Evolutionary conservation across 2,113 vertebrate species (phyloP).

Genomic region (Cepphus grylle): DNA sequence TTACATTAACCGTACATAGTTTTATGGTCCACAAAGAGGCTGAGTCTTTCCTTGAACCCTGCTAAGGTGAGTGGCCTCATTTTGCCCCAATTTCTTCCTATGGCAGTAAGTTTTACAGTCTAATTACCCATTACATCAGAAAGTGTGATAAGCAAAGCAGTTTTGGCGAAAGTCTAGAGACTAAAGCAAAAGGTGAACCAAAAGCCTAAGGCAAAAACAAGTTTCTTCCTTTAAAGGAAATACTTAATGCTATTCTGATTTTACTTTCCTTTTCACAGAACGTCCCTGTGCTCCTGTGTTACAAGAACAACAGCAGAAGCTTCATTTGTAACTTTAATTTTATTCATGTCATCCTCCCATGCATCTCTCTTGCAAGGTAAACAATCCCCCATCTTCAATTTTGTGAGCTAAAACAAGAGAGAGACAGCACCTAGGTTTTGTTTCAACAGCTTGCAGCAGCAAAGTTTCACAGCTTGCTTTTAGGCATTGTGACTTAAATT

Average conservation of each 20-base stretch:
- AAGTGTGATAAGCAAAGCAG: not conserved
- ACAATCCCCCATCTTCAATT: not conserved
- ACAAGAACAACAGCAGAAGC: not conserved
- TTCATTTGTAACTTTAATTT: not conserved
- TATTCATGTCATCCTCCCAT: not conserved
- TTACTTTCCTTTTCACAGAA: not conserved
- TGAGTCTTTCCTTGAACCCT: not conserved
- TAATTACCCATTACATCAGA: not conserved
- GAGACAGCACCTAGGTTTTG: not conserved
- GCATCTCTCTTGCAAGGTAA: not conserved
- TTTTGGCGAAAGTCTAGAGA: not conserved
- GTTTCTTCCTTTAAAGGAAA: slow-evolving; percentile 1
- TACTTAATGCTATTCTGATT: not conserved
- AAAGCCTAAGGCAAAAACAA: not conserved
- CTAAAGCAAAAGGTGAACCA: not conserved
- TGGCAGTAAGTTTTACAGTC: not conserved
- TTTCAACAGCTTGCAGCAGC: not conserved
- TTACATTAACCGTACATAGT: not conserved
- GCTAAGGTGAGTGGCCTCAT: not conserved
- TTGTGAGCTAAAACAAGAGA: not conserved
- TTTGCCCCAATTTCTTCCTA: not conserved
- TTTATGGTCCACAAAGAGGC: not conserved
- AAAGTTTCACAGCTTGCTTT: slow-evolving; percentile 2
- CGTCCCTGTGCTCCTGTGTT: not conserved
- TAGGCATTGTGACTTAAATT: not conserved